Base-by-base conservation (phyloP, 2,797 vertebrate species). In the Leptodactylus fallax region DNA sequence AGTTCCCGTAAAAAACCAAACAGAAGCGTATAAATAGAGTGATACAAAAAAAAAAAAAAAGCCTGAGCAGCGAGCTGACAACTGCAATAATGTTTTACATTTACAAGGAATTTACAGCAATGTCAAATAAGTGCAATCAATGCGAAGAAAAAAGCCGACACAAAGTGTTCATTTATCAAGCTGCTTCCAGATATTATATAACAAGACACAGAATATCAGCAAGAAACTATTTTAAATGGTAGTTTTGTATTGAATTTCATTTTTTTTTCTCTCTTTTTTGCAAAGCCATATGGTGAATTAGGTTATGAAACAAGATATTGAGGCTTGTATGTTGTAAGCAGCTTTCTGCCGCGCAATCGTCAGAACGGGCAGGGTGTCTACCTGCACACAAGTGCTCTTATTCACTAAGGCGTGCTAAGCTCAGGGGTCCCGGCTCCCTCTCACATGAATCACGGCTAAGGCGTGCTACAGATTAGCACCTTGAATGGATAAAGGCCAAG, bases 101-200 rank as follows among this genome's bases (percentile, higher is more conserved):
- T 87, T 87, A 58, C 77, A 71, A 74, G 56, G 21, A 71, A 87
- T 87, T 87, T 82, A 87, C 86, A 83, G 71, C 79, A 83, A 56
- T 83, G 86, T 82, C 86, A 83, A 87, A 81, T 80, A 81, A 81
- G 69, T 47, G 72, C 79, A 81, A 87, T 87, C 85, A 87, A 81
- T 72, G 85, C 53, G 6, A 55, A 58, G 61, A 72, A 27, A 69
- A 74, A 53, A 53, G 8, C 51, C 23, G 56, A 36, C 69, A 49
- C 71, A 49, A 49, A 63, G 86, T n/a, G 56, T 81, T 81, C 55
- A 76, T 60, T 85, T 79, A 61, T 78, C 84, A 85, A 77, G 83
- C 71, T 77, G 69, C 17, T 76, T 58, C 17, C 58, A n/a, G 74
- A 79, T 55, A 78, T 85, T 85, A 67, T 67, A 65, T 85, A 85